These are phyloP conservation scores for Micromesistius poutassou DNA, from an alignment of 2,797 vertebrate species.

Conservation along the genomic window DNA sequence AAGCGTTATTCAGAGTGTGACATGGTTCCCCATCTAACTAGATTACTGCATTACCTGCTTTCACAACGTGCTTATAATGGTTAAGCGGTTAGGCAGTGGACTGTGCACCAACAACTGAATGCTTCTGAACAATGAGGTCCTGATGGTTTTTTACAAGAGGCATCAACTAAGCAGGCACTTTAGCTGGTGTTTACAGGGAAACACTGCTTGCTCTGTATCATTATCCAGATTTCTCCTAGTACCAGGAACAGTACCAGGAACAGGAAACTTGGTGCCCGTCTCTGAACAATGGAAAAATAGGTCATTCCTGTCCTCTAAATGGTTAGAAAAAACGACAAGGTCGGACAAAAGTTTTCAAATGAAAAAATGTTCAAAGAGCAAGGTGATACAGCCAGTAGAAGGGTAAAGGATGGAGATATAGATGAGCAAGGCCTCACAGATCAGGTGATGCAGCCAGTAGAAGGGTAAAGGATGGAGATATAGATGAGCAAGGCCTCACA, in stretches of 20 bases:
- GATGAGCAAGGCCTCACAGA: neutral
- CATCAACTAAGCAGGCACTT: neutral
- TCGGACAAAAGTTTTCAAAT: neutral
- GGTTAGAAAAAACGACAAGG: neutral
- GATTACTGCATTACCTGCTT: conserved; percentile 13
- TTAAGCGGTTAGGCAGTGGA: conserved; percentile 6
- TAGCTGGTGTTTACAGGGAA: conserved; percentile 8
- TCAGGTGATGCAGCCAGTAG: neutral
- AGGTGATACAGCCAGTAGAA: too few relatives aligned
- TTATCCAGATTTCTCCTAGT: neutral
- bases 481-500: neutral
- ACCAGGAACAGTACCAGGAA: too few relatives aligned
- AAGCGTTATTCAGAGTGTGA: conserved; percentile 5
- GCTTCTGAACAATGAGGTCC: conserved; percentile 6
- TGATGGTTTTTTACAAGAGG: neutral
- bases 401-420: too few relatives aligned
- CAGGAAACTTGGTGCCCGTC: too few relatives aligned
- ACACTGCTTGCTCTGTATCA: neutral
- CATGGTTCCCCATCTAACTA: conserved; percentile 7
- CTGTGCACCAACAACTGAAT: neutral
- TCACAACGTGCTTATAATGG: neutral
- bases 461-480: neutral
- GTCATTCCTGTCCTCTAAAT: neutral
- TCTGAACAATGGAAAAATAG: neutral
- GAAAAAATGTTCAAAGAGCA: neutral